Evolutionary conservation across 2,113 vertebrate genomes (phyloP).

Genomic region (Barbus barbus): DNA sequence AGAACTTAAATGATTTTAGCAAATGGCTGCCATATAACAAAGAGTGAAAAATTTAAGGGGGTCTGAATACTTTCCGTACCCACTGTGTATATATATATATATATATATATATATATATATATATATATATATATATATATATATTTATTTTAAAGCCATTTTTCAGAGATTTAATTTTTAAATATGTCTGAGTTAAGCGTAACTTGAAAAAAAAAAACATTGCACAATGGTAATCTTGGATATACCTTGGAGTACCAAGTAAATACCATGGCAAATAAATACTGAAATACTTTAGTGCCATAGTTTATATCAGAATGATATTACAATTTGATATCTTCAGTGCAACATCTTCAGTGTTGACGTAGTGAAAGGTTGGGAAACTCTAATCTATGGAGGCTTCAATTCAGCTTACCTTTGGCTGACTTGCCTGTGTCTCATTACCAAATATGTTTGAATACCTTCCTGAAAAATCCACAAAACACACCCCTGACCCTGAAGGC

Average conservation of each 20-base stretch:
- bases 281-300: not conserved
- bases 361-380: conserved; percentile 5
- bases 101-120: no score
- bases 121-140: no score
- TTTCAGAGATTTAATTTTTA: not conserved
- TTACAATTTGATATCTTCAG: not conserved
- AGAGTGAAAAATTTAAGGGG: no score
- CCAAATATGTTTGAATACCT: not conserved
- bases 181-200: not conserved
- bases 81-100: no score
- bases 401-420: not conserved
- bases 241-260: not conserved
- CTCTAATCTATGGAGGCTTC: not conserved
- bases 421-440: not conserved
- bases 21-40: no score
- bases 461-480: not conserved
- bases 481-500: not conserved
- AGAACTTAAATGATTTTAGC: no score
- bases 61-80: no score
- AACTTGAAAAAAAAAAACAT: not conserved
- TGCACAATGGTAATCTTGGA: not conserved
- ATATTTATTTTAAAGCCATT: not conserved
- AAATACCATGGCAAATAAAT: not conserved
- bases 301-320: not conserved
- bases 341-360: not conserved